These are phyloP conservation scores for Platycnemis pennipes DNA, from an alignment of 2,888 invertebrate species.

Conservation along the genomic window DNA sequence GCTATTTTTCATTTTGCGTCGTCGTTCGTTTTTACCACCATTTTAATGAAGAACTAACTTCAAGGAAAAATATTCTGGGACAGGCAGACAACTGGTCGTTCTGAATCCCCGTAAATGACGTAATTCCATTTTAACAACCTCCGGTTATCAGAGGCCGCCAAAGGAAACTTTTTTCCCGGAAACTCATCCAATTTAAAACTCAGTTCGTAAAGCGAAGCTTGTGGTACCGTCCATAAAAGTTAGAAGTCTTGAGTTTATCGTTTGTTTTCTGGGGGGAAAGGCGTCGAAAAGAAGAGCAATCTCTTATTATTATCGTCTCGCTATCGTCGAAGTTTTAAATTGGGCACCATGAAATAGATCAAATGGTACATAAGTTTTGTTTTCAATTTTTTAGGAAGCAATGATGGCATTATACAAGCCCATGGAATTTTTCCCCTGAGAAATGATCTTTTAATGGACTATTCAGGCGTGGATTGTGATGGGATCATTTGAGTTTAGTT, in stretches of 20 bases:
- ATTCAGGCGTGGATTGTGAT: neutral
- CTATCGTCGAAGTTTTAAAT: neutral
- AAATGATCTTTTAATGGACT: neutral
- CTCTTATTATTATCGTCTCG: neutral
- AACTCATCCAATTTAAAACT: neutral
- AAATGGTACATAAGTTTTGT: neutral
- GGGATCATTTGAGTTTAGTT: neutral
- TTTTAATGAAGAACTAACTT: too few relatives aligned
- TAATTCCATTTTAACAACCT: neutral
- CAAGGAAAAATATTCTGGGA: too few relatives aligned
- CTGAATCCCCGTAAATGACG: too few relatives aligned
- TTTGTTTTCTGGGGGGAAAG: neutral
- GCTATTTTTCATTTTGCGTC: too few relatives aligned
- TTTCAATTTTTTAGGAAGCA: neutral
- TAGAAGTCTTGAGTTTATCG: neutral
- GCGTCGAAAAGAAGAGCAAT: neutral
- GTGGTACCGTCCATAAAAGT: neutral
- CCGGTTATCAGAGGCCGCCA: neutral
- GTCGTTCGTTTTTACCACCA: too few relatives aligned
- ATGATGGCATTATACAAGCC: neutral
- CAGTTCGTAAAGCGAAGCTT: neutral
- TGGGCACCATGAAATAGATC: neutral
- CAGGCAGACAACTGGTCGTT: too few relatives aligned
- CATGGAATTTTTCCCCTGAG: neutral
- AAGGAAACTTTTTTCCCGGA: neutral